These are phyloP conservation scores for Poecilia gillii DNA, from an alignment of 2,797 vertebrate genomes.

Conservation along the genomic window DNA sequence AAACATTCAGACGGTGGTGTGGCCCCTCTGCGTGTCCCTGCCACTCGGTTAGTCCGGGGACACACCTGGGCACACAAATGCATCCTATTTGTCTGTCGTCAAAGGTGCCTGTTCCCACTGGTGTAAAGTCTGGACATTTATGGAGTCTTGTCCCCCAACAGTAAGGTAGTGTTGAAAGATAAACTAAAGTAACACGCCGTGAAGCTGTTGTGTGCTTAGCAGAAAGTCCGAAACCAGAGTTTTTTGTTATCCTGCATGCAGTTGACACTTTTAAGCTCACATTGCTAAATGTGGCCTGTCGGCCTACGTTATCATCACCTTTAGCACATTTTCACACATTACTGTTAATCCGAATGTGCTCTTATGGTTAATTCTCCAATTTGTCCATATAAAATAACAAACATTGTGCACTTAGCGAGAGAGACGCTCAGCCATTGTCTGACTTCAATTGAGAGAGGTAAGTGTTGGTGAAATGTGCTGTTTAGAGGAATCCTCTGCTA, in stretches of 20 bases:
- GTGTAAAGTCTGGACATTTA: conserved; percentile 2
- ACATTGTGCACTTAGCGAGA: no score
- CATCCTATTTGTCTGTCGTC: conserved; percentile 31
- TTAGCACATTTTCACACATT: background rate
- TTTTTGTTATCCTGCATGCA: background rate
- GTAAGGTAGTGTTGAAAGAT: conserved; percentile 8
- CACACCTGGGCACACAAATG: conserved; percentile 36
- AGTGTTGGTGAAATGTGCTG: background rate
- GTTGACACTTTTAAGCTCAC: background rate
- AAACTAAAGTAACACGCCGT: background rate
- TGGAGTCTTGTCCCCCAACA: conserved; percentile 12
- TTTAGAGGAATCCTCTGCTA: conserved; percentile 4
- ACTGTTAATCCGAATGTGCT: background rate
- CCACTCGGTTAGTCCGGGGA: conserved; percentile 20
- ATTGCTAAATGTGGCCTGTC: background rate
- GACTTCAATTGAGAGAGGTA: conserved; percentile 20
- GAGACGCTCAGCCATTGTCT: background rate
- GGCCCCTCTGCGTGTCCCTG: conserved; percentile 42
- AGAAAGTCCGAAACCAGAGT: background rate
- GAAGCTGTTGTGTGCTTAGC: background rate
- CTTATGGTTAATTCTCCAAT: background rate
- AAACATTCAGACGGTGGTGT: conserved; percentile 42
- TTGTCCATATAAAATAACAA: background rate
- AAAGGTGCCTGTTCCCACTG: conserved; percentile 2
- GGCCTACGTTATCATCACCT: background rate